Percentiles rank a stretch among this genome's conserved stretches.
Conservation (phyloP, 1,140 invertebrate species). For the Meteorus sp. region DNA sequence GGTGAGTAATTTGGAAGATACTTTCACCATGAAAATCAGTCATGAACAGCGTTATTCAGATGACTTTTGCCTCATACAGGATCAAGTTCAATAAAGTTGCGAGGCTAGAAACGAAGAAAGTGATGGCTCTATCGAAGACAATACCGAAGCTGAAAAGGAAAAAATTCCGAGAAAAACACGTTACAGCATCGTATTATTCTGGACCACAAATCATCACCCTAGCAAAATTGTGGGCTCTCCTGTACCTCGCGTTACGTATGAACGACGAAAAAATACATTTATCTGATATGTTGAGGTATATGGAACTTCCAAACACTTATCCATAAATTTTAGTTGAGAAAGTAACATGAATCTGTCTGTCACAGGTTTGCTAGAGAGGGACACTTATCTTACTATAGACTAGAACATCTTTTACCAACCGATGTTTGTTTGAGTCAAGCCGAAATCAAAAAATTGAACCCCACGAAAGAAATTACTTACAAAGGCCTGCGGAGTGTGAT, state of each 20-base stretch:
- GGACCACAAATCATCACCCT: conserved; percentile 52
- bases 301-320: conserved; percentile 6
- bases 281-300: conserved; percentile 62
- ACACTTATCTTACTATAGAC: conserved; percentile 61
- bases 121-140: conserved; percentile 41
- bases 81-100: conserved; percentile 49
- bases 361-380: conserved; percentile 61
- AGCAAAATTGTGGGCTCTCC: conserved; percentile 57
- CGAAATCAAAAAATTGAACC: conserved; percentile 39
- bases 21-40: no score
- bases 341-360: conserved; percentile 20
- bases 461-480: conserved; percentile 48
- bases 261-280: conserved; percentile 62
- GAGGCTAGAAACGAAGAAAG: conserved; percentile 42
- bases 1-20: conserved; percentile 11
- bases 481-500: conserved; percentile 42
- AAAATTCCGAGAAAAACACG: conserved; percentile 39
- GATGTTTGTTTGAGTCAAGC: conserved; percentile 46
- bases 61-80: conserved; percentile 20
- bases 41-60: neutral
- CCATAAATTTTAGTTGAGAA: conserved; percentile 15
- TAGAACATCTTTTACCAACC: conserved; percentile 62
- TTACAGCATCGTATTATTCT: conserved; percentile 40
- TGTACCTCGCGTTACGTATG: conserved; percentile 62
- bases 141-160: conserved; percentile 41